phyloP scores from a whole-genome alignment of 2,113 vertebrate species.

The Falcunculus frontatus region DNA sequence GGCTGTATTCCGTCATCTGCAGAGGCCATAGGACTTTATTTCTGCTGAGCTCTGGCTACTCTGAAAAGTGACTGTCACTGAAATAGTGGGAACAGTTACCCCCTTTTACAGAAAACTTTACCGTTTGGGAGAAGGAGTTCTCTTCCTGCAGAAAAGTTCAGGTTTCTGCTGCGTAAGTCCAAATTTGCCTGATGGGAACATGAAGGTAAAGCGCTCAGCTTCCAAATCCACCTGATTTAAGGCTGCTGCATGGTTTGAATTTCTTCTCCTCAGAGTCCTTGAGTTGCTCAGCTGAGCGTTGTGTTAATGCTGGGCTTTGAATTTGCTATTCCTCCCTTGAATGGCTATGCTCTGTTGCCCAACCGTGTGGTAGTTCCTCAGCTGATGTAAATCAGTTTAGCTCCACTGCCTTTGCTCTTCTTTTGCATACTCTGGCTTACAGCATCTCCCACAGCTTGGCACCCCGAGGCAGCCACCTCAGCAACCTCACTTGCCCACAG shows the following conservation, averaged over 20 bases:
- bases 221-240: not conserved
- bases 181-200: not conserved
- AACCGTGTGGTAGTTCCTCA: not conserved
- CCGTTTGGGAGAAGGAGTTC: not conserved
- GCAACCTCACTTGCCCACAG: not conserved
- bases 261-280: not conserved
- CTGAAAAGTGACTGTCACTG: not conserved
- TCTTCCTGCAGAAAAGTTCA: not conserved
- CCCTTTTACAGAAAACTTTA: not conserved
- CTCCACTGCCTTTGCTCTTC: not conserved
- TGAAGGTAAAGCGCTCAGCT: not conserved
- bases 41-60: not conserved
- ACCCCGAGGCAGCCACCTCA: not conserved
- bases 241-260: not conserved
- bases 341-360: not conserved
- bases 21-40: not conserved
- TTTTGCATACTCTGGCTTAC: not conserved
- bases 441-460: accelerated
- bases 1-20: not conserved
- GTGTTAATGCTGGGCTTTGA: not conserved
- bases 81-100: not conserved
- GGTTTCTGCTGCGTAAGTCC: not conserved
- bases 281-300: not conserved
- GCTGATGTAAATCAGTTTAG: conserved; percentile 1
- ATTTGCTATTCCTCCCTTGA: not conserved